Evolutionary conservation across 2,888 invertebrate genomes (phyloP), one percentile per base, ranked within the genome.

Genomic region (Anaspis maculata): DNA sequence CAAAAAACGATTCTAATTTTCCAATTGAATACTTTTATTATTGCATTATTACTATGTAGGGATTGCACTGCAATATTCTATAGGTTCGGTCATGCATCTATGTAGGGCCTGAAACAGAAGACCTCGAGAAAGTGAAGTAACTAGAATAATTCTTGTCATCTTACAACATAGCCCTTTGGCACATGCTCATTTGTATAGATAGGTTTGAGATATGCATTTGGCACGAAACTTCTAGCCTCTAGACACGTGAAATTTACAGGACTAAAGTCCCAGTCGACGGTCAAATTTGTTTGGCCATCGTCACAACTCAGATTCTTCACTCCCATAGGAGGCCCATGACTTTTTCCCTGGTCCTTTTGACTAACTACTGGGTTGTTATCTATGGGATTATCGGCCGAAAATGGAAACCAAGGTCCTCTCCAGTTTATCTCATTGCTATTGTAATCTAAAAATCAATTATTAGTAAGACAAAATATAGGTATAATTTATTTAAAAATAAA

Each of bases 71-170:
- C 68, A 59, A 55, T 86, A 87, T 6, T 57, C 52, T 34, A 88
- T 79, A 2, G 64, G 56, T 39, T 74, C 68, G 41, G 76, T 69
- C 74, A 86, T 77, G 54, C 88, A 88, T 47, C 69, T 70, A 54
- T 83, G 79, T 2, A 66, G 64, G 5, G 84, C 78, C 77, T 52
- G 36, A 66, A 24, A 24, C 29, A 25, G 25, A 38, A 19, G 19
- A 19, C 9, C 19, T 35, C 21, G 32, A 30, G 23, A 34, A 27
- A 28, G n/a, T n/a, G n/a, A 19, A 38, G 15, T 13, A 25, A 23
- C 30, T 30, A 29, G 32, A 19, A 19, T 16, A 15, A 24, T n/a
- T n/a, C n/a, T n/a, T n/a, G n/a, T n/a, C n/a, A n/a, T n/a, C 63
- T 62, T 67, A 77, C 78, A 49, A 57, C 49, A 56, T 77, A 83